Conservation (phyloP, 1,140 invertebrate genomes). For the Lethocerus indicus region DNA sequence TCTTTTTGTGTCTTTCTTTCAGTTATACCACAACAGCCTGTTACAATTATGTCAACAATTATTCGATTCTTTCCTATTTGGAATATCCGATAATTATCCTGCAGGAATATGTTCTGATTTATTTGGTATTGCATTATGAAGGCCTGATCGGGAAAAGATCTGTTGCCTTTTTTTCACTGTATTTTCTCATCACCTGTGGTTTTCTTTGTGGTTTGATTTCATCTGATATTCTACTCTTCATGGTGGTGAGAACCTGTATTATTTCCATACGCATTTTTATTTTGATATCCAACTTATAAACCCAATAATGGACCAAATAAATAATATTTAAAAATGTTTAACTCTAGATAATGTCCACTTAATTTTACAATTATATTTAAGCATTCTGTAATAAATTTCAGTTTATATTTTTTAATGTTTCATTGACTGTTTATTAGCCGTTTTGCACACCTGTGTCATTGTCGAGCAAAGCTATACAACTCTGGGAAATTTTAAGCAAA, state of each 20-base stretch:
- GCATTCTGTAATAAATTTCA: too few species aligned
- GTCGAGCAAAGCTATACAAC: slow-evolving; percentile 46
- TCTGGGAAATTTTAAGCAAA: slow-evolving; percentile 38
- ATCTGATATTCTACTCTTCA: slow-evolving; percentile 31
- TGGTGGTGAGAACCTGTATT: slow-evolving; percentile 45
- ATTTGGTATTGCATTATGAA: slow-evolving; percentile 40
- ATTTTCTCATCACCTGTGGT: slow-evolving; percentile 27
- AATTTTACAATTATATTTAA: too few species aligned
- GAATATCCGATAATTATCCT: slow-evolving; percentile 52
- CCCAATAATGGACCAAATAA: too few species aligned
- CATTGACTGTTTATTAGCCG: slow-evolving; percentile 36
- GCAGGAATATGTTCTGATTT: slow-evolving; percentile 47
- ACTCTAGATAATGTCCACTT: too few species aligned
- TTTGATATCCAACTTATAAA: too few species aligned
- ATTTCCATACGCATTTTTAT: too few species aligned
- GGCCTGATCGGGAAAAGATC: slow-evolving; percentile 27
- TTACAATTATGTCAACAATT: slow-evolving; percentile 49
- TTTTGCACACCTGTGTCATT: slow-evolving; percentile 48
- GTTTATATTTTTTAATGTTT: too few species aligned
- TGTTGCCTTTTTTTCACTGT: slow-evolving; percentile 25
- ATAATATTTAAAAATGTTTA: too few species aligned
- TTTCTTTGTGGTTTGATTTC: slow-evolving; percentile 34
- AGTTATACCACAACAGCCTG: slow-evolving; percentile 50
- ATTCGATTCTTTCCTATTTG: slow-evolving; percentile 47
- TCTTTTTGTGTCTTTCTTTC: too few species aligned